Percentiles rank a stretch among this genome's conserved stretches.
Conservation (phyloP, 2,888 invertebrate genomes). For the Nowickia ferox region DNA sequence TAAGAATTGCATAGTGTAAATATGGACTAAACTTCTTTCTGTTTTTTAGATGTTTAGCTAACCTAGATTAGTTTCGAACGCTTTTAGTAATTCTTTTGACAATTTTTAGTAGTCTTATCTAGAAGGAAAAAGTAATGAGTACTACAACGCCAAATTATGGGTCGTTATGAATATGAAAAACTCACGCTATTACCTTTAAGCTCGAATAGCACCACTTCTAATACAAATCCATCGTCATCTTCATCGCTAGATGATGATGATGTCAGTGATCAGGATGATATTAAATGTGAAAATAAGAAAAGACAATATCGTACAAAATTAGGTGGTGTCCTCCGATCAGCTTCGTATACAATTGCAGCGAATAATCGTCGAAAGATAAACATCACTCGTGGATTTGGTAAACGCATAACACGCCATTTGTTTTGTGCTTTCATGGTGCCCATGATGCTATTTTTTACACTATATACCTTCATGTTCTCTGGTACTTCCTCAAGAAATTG, state of each 20-base stretch:
- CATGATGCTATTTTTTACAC: constrained; percentile 75
- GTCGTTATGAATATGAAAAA: constrained; percentile 57
- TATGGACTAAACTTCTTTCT: no score
- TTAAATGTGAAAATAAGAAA: constrained; percentile 51
- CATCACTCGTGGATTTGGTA: constrained; percentile 76
- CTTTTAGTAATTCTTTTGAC: background rate
- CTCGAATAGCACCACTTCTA: constrained; percentile 42
- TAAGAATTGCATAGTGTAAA: no score
- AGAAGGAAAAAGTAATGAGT: background rate
- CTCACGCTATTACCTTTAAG: constrained; percentile 49
- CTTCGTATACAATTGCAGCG: constrained; percentile 21
- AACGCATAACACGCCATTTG: constrained; percentile 74
- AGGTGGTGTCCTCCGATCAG: constrained; percentile 51
- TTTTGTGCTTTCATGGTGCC: constrained; percentile 75
- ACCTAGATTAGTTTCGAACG: background rate
- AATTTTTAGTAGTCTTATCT: constrained; percentile 2
- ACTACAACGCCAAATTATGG: constrained; percentile 32
- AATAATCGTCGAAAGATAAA: constrained; percentile 70
- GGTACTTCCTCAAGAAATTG: constrained; percentile 78
- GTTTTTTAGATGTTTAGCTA: background rate
- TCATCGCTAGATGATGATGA: constrained; percentile 53
- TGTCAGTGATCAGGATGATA: constrained; percentile 48
- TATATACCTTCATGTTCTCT: constrained; percentile 71
- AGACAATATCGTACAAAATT: constrained; percentile 58
- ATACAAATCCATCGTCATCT: constrained; percentile 39